These are phyloP conservation scores for Stegostoma tigrinum DNA, from an alignment of 2,113 vertebrate genomes.

Conservation along the genomic window DNA sequence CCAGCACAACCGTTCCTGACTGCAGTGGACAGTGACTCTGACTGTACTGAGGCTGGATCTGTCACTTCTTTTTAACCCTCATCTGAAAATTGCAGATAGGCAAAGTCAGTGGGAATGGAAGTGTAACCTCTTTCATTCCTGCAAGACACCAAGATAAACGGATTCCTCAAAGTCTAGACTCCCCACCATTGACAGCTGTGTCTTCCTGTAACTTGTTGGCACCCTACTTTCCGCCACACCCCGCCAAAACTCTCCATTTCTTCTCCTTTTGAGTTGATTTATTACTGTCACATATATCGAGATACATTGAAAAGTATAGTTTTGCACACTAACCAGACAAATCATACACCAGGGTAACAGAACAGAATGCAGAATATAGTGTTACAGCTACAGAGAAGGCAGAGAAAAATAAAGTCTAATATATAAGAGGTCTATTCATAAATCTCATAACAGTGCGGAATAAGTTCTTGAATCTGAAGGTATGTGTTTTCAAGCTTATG, in stretches of 20 bases:
- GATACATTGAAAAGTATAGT: too few relatives aligned
- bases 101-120: not conserved
- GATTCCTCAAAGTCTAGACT: not conserved
- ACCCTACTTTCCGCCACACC: not conserved
- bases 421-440: too few relatives aligned
- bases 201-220: not conserved
- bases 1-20: not conserved
- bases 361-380: too few relatives aligned
- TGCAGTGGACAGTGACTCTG: not conserved
- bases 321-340: too few relatives aligned
- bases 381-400: too few relatives aligned
- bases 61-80: not conserved
- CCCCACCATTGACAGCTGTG: not conserved
- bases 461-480: too few relatives aligned
- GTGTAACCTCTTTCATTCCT: not conserved
- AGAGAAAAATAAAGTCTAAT: too few relatives aligned
- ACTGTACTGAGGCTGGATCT: not conserved
- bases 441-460: too few relatives aligned
- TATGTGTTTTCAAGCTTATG: too few relatives aligned
- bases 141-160: not conserved
- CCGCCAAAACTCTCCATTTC: not conserved
- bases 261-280: too few relatives aligned
- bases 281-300: too few relatives aligned
- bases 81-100: not conserved
- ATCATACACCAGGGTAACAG: too few relatives aligned